phyloP scores from a whole-genome alignment of 2,113 vertebrate species.

The Aviceda subcristata region DNA sequence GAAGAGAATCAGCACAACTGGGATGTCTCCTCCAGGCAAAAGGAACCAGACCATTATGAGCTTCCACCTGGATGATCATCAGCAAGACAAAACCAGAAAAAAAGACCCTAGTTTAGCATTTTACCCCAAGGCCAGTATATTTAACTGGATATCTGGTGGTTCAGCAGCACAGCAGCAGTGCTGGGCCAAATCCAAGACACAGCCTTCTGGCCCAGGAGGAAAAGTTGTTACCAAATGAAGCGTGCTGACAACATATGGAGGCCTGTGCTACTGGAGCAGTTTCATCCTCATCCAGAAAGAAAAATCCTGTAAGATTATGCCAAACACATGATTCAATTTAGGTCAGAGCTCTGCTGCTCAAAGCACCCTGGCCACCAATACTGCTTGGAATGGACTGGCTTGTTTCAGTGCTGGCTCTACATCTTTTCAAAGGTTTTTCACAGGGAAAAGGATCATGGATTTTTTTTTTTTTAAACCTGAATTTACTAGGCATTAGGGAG shows the following conservation, averaged over 20 bases:
- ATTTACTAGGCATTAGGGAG: neutral
- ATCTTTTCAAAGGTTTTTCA: neutral
- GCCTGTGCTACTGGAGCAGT: slow-evolving; percentile 14
- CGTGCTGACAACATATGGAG: slow-evolving; percentile 35
- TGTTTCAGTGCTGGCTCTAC: neutral
- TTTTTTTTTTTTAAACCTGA: neutral
- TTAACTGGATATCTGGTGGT: neutral
- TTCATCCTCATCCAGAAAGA: slow-evolving; percentile 14
- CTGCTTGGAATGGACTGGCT: neutral
- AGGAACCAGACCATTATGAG: neutral
- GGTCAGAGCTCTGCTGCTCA: neutral
- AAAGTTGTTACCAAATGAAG: slow-evolving; percentile 48
- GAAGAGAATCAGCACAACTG: neutral
- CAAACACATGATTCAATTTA: slow-evolving; percentile 37
- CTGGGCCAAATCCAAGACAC: slow-evolving; percentile 19
- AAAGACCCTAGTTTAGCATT: neutral
- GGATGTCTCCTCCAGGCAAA: neutral
- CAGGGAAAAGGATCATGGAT: neutral
- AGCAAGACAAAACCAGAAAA: neutral
- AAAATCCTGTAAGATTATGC: neutral
- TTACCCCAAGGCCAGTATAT: neutral
- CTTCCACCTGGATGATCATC: neutral
- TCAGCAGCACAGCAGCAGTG: neutral
- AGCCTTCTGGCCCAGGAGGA: slow-evolving; percentile 1
- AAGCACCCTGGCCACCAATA: neutral